Conservation (phyloP, 2,113 vertebrate species). For the Sinocyclocheilus rhinocerous region DNA sequence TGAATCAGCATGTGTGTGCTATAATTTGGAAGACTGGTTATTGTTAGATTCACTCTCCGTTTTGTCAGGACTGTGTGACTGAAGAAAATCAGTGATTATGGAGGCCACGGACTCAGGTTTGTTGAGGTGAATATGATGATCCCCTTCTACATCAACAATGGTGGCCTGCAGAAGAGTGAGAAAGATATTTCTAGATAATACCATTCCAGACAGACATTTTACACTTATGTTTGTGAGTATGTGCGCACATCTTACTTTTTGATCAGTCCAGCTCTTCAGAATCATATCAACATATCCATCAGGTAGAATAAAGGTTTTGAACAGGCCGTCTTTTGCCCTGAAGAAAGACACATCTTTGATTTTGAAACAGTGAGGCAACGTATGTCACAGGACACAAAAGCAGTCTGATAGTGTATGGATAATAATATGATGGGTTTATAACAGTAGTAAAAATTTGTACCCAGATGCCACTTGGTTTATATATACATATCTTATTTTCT, state of each 20-base stretch:
- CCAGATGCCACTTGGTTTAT: neutral
- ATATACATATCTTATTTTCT: neutral
- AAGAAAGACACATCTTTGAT: slow-evolving; percentile 3
- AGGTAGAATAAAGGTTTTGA: neutral
- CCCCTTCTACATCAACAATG: slow-evolving; percentile 58
- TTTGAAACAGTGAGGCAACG: neutral
- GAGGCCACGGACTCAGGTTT: slow-evolving; percentile 58
- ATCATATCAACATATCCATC: slow-evolving; percentile 15
- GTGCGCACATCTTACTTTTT: slow-evolving; percentile 37
- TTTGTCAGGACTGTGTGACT: slow-evolving; percentile 28
- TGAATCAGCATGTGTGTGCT: slow-evolving; percentile 27
- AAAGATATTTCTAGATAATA: neutral
- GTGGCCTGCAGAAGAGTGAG: slow-evolving; percentile 54
- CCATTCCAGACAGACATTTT: neutral
- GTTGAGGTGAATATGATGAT: slow-evolving; percentile 69
- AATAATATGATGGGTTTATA: neutral
- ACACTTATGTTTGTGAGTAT: neutral
- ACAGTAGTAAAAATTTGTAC: neutral
- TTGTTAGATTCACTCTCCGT: neutral
- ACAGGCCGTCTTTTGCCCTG: slow-evolving; percentile 48
- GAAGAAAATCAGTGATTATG: slow-evolving; percentile 67
- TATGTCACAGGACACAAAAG: neutral
- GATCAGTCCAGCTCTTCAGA: slow-evolving; percentile 33
- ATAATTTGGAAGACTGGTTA: slow-evolving; percentile 56
- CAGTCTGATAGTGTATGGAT: neutral